Base-by-base conservation (phyloP, 2,888 invertebrate genomes). In the Hipparchia sbordonii region DNA sequence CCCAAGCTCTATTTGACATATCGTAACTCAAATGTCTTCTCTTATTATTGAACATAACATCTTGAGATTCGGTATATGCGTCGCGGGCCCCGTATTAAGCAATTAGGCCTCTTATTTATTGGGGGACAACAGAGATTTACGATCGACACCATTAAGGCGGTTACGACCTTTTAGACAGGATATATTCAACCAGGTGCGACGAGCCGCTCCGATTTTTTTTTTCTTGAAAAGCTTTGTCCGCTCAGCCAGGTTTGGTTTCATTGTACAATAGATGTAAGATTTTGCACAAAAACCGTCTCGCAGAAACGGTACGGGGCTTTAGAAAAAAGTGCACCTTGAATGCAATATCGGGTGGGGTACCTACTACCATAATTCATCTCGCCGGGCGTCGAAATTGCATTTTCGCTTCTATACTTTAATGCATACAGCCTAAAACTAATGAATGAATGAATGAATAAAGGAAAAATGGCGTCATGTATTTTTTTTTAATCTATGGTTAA, bases 281-380 rank as follows among this genome's bases (percentile, higher is more conserved):
- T 92, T 92, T 89, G 91, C 92, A 90, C 91, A 93, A 92, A 92
- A 93, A 92, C 89, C 89, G 81, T 85, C 84, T 84, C 82, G 83
- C 85, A 85, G 86, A 86, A 86, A 85, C 83, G 84, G 48, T 48
- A 48, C 48, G 48, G 87, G 85, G 83, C 77, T 77, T 79, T 87
- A 88, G 87, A 81, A 83, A 86, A 80, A 85, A 84, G 82, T 85
- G 88, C 70, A 69, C 61, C 72, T 74, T 74, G 57, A 72, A 67
- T 72, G 70, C 72, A 70, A 45, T 71, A 56, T 56, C 54, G 68
- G 60, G 63, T 71, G 80, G 81, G 39, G 48, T 71, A 33, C 6
- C 6, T 60, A 39, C 33, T 23, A 23, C 59, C 68, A 72, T 74
- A 74, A 75, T 72, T 74, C 76, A 75, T 77, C 51, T 23, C 5